Base-by-base conservation (phyloP, 2,113 vertebrate species). In the Zosterops pallidus region DNA sequence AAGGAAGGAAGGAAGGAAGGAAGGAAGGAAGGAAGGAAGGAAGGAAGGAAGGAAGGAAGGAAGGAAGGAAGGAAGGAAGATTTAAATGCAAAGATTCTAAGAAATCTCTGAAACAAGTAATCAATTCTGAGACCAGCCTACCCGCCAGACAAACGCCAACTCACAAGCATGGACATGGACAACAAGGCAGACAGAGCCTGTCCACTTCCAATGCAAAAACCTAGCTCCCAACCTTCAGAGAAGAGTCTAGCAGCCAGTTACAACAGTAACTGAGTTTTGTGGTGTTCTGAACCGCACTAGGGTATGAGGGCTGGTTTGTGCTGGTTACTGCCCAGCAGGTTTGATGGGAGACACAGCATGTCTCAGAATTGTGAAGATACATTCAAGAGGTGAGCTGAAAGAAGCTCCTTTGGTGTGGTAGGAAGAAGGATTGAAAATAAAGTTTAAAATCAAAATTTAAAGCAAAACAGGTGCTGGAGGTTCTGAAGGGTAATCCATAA, bases 111-210 rank as follows among this genome's bases (percentile, higher is more conserved):
- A 79, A 65, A 72, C 7, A 0, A 79, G 5, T 47, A 39, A 62
- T 37, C 19, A 65, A 0, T 37, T 63, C 9, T 50, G 17, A 60
- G 49, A 22, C 3, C 18, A 74, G 12, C 8, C 5, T 26, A 20
- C 20, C 57, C 15, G 11, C 6, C 22, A 64, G 42, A 52, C 11
- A 80, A 76, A 63, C 0, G 0, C 12, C 28, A 44, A 9, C 20
- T 57, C 42, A 62, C n/a, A 74, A 56, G 31, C 28, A 9, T 9
- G 10, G 83, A 80, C 37, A 56, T 6, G 8, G 19, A 46, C 53
- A 80, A 44, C 29, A 25, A 56, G 35, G 33, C 8, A 76, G 59
- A 56, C 5, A 59, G 49, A 64, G 8, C 9, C 23, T 46, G 6
- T 41, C 19, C 28, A 28, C 9, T 74, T 77, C 19, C n/a, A 49